Percentiles rank a stretch among this genome's conserved stretches.
These are phyloP conservation scores for Lamellibrachia columna DNA, from an alignment of 2,888 invertebrate genomes.

Conservation along the genomic window DNA sequence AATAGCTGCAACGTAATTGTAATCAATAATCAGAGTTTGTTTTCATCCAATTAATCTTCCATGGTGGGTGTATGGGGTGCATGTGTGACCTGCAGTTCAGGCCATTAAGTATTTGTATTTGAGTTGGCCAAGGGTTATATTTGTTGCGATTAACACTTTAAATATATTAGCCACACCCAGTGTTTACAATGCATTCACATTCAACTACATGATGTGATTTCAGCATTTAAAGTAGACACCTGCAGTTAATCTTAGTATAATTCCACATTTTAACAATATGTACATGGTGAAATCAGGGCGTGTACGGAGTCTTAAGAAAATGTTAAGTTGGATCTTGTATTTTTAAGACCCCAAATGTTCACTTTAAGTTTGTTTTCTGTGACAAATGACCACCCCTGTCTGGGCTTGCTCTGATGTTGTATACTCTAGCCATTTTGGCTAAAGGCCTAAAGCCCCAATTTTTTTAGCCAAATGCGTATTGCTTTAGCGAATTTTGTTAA, in stretches of 20 bases:
- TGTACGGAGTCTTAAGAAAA: too few species aligned
- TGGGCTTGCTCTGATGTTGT: too few species aligned
- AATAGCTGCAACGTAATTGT: background rate
- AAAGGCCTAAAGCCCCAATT: too few species aligned
- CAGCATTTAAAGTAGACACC: background rate
- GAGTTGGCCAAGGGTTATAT: background rate
- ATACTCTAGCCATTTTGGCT: too few species aligned
- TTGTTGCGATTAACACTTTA: background rate
- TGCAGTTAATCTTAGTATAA: background rate
- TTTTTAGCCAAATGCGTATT: too few species aligned
- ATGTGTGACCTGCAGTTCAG: background rate
- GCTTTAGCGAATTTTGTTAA: too few species aligned
- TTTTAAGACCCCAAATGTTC: too few species aligned
- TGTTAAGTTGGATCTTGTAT: too few species aligned
- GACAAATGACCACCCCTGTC: too few species aligned
- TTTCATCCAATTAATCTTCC: background rate
- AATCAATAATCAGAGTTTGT: background rate
- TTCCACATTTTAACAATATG: too few species aligned
- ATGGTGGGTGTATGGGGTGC: background rate
- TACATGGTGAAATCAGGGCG: too few species aligned
- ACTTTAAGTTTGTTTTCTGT: too few species aligned
- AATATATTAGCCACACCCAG: background rate
- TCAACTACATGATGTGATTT: background rate
- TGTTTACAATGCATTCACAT: background rate
- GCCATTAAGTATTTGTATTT: background rate